These are phyloP conservation scores for Drosophila acutilabella DNA, from an alignment of 2,888 invertebrate genomes.

Conservation along the genomic window DNA sequence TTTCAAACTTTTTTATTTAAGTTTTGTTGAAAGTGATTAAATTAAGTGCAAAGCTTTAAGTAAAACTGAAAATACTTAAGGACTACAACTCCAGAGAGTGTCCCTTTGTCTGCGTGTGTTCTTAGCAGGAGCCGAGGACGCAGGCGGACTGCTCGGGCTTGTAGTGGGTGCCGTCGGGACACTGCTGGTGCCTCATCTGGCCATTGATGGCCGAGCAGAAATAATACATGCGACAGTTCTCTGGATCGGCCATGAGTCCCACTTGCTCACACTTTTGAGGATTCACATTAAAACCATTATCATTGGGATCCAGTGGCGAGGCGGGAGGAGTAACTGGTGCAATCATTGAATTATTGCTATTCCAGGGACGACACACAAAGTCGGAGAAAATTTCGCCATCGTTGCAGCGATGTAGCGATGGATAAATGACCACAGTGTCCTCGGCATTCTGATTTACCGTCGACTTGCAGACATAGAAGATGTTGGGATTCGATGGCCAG, in stretches of 20 bases:
- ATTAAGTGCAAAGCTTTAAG: no score
- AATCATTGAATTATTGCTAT: neutral
- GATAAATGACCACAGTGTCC: conserved; percentile 80
- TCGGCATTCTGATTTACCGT: conserved; percentile 81
- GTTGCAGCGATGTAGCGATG: conserved; percentile 83
- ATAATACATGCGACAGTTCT: conserved; percentile 81
- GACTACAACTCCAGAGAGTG: neutral
- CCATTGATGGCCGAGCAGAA: conserved; percentile 80
- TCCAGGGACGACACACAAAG: conserved; percentile 64
- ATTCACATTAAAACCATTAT: conserved; percentile 43
- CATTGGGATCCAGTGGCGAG: conserved; percentile 43
- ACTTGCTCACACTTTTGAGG: conserved; percentile 57
- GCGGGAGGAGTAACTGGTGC: conserved; percentile 19
- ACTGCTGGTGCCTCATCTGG: conserved; percentile 68
- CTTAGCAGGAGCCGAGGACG: conserved; percentile 74
- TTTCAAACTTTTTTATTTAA: no score
- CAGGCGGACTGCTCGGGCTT: conserved; percentile 73
- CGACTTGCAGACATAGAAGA: conserved; percentile 84
- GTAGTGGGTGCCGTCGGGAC: conserved; percentile 81
- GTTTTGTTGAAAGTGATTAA: no score
- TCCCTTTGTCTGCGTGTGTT: neutral
- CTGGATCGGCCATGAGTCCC: conserved; percentile 75
- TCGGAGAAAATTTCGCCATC: conserved; percentile 83
- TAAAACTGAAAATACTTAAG: no score
- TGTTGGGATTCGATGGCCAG: conserved; percentile 83